phyloP scores from a whole-genome alignment of 2,797 vertebrate genomes.

The Gymnoscopelus microlampas region DNA sequence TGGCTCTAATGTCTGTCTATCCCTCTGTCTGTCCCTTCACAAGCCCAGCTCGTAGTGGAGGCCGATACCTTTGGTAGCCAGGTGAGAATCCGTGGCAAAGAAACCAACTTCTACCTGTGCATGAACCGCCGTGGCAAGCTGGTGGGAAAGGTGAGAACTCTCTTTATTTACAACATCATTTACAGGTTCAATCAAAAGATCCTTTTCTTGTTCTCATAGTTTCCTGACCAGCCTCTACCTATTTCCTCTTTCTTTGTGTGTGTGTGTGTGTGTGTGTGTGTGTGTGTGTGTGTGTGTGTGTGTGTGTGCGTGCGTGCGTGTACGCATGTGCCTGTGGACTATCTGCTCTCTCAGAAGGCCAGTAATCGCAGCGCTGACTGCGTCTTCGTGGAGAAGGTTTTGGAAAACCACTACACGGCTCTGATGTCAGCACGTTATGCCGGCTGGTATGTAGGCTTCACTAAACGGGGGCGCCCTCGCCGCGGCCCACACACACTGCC shows the following conservation, averaged over 20 bases:
- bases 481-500: conserved; percentile 82
- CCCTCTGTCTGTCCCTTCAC: conserved; percentile 85
- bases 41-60: conserved; percentile 90
- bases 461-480: conserved; percentile 83
- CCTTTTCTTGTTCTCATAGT: not conserved
- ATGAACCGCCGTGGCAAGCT: conserved; percentile 87
- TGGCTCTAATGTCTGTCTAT: conserved; percentile 81
- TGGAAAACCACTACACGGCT: conserved; percentile 90
- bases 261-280: conserved; percentile 9
- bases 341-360: conserved; percentile 80
- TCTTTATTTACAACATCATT: conserved; percentile 25
- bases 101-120: conserved; percentile 87
- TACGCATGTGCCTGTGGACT: conserved; percentile 43
- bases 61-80: conserved; percentile 88
- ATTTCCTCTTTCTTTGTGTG: conserved; percentile 28
- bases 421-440: conserved; percentile 84
- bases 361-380: conserved; percentile 85
- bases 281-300: not conserved
- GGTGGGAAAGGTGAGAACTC: conserved; percentile 84
- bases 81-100: conserved; percentile 87
- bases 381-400: conserved; percentile 86
- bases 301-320: not conserved
- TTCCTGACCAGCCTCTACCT: conserved; percentile 64
- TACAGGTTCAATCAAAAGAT: not conserved
- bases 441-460: conserved; percentile 88